Evolutionary conservation across 2,888 invertebrate genomes (phyloP), one percentile per base, ranked within the genome.

Genomic region (Loripinus fragilis): DNA sequence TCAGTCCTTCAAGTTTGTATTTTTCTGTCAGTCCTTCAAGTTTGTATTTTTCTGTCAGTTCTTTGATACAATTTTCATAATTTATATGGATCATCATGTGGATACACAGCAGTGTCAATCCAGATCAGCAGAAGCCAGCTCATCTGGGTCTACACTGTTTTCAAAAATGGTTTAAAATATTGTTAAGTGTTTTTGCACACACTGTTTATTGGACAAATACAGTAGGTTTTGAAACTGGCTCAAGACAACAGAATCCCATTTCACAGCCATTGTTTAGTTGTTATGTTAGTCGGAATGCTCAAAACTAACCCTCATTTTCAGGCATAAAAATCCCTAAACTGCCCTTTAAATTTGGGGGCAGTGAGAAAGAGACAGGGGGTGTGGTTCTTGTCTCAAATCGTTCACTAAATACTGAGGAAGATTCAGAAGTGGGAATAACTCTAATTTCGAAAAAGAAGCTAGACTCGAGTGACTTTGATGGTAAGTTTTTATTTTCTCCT

Each of bases 271-370:
- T 60, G 60, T 60, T 60, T 60, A 25, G 52, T 52, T 52, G 48
- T 55, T 33, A 33, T 60, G 30, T 60, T 33, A 60, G 60, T 20
- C 33, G 60, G 60, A 60, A 60, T 60, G 60, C 28, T 78, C 23
- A 60, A 55, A 20, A 83, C 83, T 83, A 83, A 83, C 83, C 25
- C 66, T 60, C 28, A 28, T 75, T 74, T 81, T 65, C 87, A 91
- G 91, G 91, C 73, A 86, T 90, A 81, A 80, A 84, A 66, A 82
- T 89, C 72, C 88, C 91, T 67, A 90, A 90, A 88, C 85, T 91
- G 79, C 85, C 87, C 71, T 87, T 88, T 72, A 85, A 87, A 73
- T 85, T 86, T 74, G 87, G 88, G 68, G 78, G 86, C 60, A 81
- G 86, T 64, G 82, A 83, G 70, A 72, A 76, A 64, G 85, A 85